These are phyloP conservation scores for Brachylomia viminalis DNA, from an alignment of 2,888 invertebrate genomes.

Conservation along the genomic window DNA sequence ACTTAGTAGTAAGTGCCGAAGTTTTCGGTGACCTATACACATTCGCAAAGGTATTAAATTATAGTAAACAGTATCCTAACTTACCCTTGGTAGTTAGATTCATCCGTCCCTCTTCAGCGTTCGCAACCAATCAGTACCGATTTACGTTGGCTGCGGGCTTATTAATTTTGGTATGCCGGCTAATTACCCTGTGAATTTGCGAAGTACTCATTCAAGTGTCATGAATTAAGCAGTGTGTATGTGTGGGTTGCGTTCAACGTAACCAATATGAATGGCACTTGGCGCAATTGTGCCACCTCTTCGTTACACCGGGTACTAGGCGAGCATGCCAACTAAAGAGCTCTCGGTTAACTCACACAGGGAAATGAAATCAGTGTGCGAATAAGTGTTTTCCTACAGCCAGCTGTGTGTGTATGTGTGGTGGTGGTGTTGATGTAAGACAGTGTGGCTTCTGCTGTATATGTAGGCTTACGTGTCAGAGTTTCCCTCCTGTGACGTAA, in stretches of 20 bases:
- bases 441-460: slow-evolving; percentile 67
- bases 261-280: slow-evolving; percentile 80
- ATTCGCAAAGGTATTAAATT: slow-evolving; percentile 45
- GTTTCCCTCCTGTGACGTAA: slow-evolving; percentile 80
- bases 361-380: slow-evolving; percentile 68
- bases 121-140: slow-evolving; percentile 85
- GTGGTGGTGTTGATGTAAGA: slow-evolving; percentile 66
- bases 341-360: slow-evolving; percentile 73
- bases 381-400: slow-evolving; percentile 63
- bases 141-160: slow-evolving; percentile 84
- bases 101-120: slow-evolving; percentile 87
- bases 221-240: slow-evolving; percentile 80
- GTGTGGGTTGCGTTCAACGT: slow-evolving; percentile 78
- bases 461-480: slow-evolving; percentile 70
- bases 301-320: slow-evolving; percentile 86
- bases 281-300: slow-evolving; percentile 80
- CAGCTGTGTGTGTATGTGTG: slow-evolving; percentile 62
- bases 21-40: slow-evolving; percentile 17
- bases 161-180: slow-evolving; percentile 88
- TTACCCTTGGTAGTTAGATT: slow-evolving; percentile 89
- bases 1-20: too few species aligned
- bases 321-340: slow-evolving; percentile 75
- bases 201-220: slow-evolving; percentile 85
- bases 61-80: slow-evolving; percentile 63
- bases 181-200: slow-evolving; percentile 89